These are phyloP conservation scores for Passer montanus DNA, from an alignment of 2,113 vertebrate genomes.

Conservation along the genomic window DNA sequence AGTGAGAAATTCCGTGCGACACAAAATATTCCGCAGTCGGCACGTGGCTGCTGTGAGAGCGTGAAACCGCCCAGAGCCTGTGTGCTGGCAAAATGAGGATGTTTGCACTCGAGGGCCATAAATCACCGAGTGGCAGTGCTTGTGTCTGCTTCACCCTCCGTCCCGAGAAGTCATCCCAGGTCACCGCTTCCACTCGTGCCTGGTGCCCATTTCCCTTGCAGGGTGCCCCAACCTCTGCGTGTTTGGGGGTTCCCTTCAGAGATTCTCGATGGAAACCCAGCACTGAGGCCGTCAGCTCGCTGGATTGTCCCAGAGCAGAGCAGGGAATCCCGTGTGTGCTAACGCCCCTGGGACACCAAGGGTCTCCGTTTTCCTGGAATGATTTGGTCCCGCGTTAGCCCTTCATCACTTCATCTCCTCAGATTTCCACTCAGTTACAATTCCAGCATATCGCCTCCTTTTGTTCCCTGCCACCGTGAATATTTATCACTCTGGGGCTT, in stretches of 20 bases:
- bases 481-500: neutral
- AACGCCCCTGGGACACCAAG: neutral
- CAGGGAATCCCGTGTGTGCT: neutral
- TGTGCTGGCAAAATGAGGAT: neutral
- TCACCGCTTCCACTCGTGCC: rapidly evolving
- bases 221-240: neutral
- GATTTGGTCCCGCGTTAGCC: neutral
- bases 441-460: neutral
- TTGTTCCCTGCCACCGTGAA: neutral
- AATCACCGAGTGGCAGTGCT: neutral
- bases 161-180: neutral
- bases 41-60: neutral
- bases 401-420: neutral
- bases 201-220: neutral
- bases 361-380: neutral
- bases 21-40: neutral
- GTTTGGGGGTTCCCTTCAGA: neutral
- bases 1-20: rapidly evolving
- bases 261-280: no score
- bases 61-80: rapidly evolving
- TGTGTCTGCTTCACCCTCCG: rapidly evolving
- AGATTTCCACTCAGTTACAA: neutral
- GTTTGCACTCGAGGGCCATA: neutral
- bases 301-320: neutral
- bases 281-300: neutral